phyloP scores from a whole-genome alignment of 1,140 invertebrate species.

The Caenorhabditis briggsae region DNA sequence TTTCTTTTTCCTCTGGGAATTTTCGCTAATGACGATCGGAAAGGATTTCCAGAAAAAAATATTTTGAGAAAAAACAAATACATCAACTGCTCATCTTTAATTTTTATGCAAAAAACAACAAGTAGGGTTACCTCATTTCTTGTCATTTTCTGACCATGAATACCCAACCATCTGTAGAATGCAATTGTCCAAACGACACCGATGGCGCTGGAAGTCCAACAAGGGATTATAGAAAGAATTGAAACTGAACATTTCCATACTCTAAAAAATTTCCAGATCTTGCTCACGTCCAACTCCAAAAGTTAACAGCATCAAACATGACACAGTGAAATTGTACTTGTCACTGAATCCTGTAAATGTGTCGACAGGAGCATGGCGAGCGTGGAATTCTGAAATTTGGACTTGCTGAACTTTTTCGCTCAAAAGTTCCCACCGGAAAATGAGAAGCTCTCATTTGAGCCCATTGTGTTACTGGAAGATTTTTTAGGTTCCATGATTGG shows the following conservation, averaged over 20 bases:
- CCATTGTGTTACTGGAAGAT: too few relatives aligned
- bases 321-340: slow-evolving; percentile 9
- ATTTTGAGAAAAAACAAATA: too few relatives aligned
- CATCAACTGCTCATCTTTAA: too few relatives aligned
- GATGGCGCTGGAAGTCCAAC: neutral
- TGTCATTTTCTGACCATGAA: slow-evolving; percentile 20
- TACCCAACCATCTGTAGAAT: neutral
- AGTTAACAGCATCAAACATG: neutral
- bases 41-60: too few relatives aligned
- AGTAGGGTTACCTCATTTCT: slow-evolving; percentile 17
- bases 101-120: neutral
- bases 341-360: slow-evolving; percentile 5
- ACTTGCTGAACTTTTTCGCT: neutral
- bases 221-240: neutral
- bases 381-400: neutral
- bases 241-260: neutral
- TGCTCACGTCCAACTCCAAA: neutral
- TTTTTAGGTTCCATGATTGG: too few relatives aligned
- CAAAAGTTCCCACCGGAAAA: too few relatives aligned
- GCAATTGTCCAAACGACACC: neutral
- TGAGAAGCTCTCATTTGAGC: too few relatives aligned
- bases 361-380: neutral
- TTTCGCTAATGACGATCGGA: too few relatives aligned
- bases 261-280: too few relatives aligned
- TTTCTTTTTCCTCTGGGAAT: too few relatives aligned